These are phyloP conservation scores for Meta bourneti DNA, from an alignment of 2,888 invertebrate species.

Conservation along the genomic window DNA sequence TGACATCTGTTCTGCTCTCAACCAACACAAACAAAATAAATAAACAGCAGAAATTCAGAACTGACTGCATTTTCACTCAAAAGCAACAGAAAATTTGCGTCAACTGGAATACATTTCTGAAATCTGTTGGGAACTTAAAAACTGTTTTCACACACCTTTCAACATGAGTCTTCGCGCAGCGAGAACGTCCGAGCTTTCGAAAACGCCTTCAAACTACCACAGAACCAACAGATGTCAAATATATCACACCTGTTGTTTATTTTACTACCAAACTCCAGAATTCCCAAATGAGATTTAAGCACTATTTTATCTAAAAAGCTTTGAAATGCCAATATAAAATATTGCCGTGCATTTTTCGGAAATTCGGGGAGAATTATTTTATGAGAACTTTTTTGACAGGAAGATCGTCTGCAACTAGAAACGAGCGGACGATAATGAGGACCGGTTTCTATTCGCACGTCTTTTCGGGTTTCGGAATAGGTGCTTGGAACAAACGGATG, in stretches of 20 bases:
- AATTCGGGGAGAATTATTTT: background rate
- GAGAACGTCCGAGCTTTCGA: too few relatives aligned
- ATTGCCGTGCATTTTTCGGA: background rate
- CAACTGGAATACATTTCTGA: background rate
- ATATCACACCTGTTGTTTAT: constrained; percentile 65
- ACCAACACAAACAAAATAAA: constrained; percentile 43
- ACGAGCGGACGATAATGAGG: constrained; percentile 38
- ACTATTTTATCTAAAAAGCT: background rate
- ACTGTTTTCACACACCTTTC: too few relatives aligned
- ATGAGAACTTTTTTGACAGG: background rate
- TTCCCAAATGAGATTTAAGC: background rate
- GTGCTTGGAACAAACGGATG: background rate
- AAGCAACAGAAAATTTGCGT: background rate
- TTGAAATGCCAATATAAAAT: background rate
- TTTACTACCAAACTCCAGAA: background rate
- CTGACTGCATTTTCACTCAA: constrained; percentile 17
- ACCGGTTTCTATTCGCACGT: constrained; percentile 21
- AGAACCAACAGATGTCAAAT: constrained; percentile 46
- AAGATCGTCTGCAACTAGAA: constrained; percentile 5
- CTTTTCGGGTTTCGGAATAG: constrained; percentile 10
- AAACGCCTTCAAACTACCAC: constrained; percentile 44
- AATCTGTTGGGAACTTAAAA: too few relatives aligned
- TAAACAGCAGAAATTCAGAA: constrained; percentile 13
- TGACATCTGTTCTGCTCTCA: constrained; percentile 43
- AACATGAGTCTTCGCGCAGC: too few relatives aligned